Base-by-base conservation (phyloP, 2,797 vertebrate genomes). In the Enteromius radiatus region DNA sequence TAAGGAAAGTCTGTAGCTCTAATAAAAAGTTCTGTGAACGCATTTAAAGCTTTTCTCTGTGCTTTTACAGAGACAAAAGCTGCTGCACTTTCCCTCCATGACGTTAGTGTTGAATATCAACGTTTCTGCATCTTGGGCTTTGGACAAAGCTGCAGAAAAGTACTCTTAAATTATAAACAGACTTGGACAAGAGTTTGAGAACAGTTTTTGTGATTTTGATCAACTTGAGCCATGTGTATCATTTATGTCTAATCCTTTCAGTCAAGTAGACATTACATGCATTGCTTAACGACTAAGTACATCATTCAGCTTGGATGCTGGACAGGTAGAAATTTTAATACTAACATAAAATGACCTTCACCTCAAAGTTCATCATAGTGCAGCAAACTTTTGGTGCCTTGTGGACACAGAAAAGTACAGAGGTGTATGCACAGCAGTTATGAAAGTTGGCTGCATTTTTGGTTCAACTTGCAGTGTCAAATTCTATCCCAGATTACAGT, bases 291-390 rank as follows among this genome's bases (percentile, higher is more conserved):
- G 68, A 31, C 63, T 80, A 54, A 77, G 76, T 80, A 33, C 52
- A 77, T 23, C 71, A 0, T 85, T 87, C 63, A 85, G 0, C 69
- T 49, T 85, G 31, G 83, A 83, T 84, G 75, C 76, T 80, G 80
- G 43, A 19, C n/a, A 88, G 83, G 9, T 87, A 1, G 80, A 88
- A 38, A 85, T 81, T 2, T 84, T 85, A 88, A 90, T 87, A 1
- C 0, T 85, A 26, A 81, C 64, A 6, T 43, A 88, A 87, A 80
- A 41, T 85, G 56, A 86, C 76, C 11, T 88, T 21, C 47, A 85
- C 31, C 76, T 88, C 80, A 88, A 86, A 86, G 84, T 80, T 54
- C 0, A 88, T 4, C 85, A 81, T 65, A n/a, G 1, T 41, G 47
- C 64, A 68, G 31, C 78, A 87, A 86, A 88, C 76, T 3, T 86